phyloP scores from a whole-genome alignment of 2,113 vertebrate species.

The Microtus montanus region DNA sequence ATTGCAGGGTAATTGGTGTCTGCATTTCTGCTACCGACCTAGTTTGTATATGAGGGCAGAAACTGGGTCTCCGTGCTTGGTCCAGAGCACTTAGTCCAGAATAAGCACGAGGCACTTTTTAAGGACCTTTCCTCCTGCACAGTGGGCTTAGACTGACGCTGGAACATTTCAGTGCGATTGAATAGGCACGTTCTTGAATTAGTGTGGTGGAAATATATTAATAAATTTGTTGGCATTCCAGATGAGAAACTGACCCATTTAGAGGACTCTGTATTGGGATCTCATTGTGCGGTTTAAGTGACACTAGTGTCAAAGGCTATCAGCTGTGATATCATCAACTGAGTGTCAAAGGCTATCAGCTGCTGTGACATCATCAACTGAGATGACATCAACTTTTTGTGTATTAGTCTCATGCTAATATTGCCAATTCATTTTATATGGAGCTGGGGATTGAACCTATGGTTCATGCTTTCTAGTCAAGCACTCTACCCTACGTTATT shows the following conservation, averaged over 20 bases:
- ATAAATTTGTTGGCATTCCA: slow-evolving; percentile 11
- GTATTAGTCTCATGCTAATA: not conserved
- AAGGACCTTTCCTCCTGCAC: not conserved
- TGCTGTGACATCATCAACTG: not conserved
- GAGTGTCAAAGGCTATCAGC: not conserved
- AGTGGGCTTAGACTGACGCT: not conserved
- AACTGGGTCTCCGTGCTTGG: not conserved
- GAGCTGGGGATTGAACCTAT: not conserved
- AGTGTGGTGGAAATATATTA: not conserved
- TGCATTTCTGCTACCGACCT: not conserved
- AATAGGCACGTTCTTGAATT: not conserved
- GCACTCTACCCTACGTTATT: not conserved
- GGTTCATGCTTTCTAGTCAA: not conserved
- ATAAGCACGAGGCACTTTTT: not conserved
- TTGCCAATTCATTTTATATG: not conserved
- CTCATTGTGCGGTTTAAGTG: not conserved
- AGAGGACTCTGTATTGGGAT: not conserved
- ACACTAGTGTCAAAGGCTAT: not conserved
- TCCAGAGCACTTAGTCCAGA: not conserved
- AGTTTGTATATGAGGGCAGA: not conserved
- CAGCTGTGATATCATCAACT: not conserved
- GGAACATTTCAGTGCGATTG: not conserved
- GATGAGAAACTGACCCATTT: not conserved
- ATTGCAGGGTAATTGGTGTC: not conserved
- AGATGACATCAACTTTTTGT: not conserved